Evolutionary conservation across 2,113 vertebrate genomes (phyloP), one percentile per base, ranked within the genome.

Genomic region (Chloroceryle aenea): DNA sequence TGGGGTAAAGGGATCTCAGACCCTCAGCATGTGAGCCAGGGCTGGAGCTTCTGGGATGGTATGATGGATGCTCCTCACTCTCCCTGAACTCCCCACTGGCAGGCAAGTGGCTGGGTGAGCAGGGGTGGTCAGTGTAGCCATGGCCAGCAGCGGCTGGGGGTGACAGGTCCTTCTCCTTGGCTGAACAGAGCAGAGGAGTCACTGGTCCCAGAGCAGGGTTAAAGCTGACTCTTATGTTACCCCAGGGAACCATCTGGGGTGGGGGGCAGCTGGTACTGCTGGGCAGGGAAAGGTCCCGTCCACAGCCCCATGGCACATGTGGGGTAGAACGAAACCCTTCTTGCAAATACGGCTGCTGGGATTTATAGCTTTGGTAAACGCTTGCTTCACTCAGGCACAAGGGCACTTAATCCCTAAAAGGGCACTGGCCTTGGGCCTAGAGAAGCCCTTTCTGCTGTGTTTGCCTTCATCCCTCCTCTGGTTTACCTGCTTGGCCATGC

Each of bases 341-440:
- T 6, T 25, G 43, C 52, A 32, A 21, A 8, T 15, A 15, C 27
- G 12, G 30, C 59, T 82, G 85, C 53, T 26, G 50, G 47, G 20
- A 27, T 68, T 62, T 87, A 67, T 21, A 71, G 58, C 69, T 52
- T 67, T 1, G 27, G 63, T 5, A 87, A 96, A 87, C 5, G 4
- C 25, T 68, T 67, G 92, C 73, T 68, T 92, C 93, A 90, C 6
- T 34, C 30, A 6, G 4, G 78, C 82, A 76, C 73, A 18, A 76
- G 76, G 45, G 50, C 12, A 34, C 47, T 71, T 90, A 83, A 95
- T 75, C 96, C 89, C 63, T 16, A 73, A 42, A 15, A 71, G 50
- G 22, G 62, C 67, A 62, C 92, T 77, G 94, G 78, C 95, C 96
- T 96, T 94, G 96, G 84, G 90, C 20, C 63, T 21, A 83, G 30